Conservation (phyloP, 2,888 invertebrate species). For the Adineta ricciae region DNA sequence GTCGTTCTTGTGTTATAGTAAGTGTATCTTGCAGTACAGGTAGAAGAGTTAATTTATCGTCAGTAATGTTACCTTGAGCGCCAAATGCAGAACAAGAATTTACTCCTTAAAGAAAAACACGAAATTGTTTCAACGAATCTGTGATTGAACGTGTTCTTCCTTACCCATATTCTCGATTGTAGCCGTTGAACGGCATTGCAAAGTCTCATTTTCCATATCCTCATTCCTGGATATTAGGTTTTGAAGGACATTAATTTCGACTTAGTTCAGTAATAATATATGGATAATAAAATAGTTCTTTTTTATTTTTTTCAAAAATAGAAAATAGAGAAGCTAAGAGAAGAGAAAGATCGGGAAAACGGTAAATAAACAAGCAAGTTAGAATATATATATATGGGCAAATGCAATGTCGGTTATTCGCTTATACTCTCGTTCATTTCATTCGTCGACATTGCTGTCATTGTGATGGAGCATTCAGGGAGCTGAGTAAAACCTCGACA, state of each 20-base stretch:
- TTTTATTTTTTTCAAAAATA: neutral
- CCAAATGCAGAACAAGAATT: slow-evolving; percentile 9
- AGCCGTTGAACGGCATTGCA: neutral
- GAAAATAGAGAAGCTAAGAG: neutral
- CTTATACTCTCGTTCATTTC: neutral
- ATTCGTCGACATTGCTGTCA: slow-evolving; percentile 5
- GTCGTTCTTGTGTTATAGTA: neutral
- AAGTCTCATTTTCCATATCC: neutral
- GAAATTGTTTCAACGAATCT: neutral
- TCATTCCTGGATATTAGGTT: neutral
- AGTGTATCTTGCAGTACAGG: neutral
- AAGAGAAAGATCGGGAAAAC: neutral
- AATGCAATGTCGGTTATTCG: neutral
- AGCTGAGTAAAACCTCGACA: neutral
- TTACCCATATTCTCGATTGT: slow-evolving; percentile 3
- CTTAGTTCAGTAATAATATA: neutral
- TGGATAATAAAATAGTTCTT: neutral
- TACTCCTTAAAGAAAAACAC: neutral
- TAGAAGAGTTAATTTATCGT: slow-evolving; percentile 6
- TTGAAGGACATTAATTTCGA: neutral
- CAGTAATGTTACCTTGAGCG: slow-evolving; percentile 3
- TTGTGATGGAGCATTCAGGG: slow-evolving; percentile 7
- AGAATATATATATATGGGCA: neutral
- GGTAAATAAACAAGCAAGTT: neutral
- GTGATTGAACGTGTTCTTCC: neutral